These are phyloP conservation scores for Calonectris borealis DNA, from an alignment of 2,113 vertebrate genomes.

Conservation along the genomic window DNA sequence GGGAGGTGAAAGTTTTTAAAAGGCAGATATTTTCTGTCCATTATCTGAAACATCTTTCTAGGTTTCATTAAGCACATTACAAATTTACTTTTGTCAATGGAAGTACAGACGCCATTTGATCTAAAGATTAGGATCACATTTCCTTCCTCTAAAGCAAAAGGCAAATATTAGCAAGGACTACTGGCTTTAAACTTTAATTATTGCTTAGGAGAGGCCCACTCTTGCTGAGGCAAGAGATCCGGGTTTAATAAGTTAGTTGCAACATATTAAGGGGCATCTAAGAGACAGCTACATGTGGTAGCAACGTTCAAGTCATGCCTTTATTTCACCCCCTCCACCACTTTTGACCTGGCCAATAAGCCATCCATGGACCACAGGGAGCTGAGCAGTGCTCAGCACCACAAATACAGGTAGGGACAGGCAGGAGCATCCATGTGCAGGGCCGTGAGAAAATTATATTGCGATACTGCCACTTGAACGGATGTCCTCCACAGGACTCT, in stretches of 20 bases:
- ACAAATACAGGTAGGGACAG: too few relatives aligned
- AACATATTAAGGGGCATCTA: not conserved
- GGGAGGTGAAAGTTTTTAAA: not conserved
- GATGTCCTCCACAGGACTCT: not conserved
- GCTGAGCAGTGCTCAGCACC: not conserved
- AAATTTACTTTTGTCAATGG: not conserved
- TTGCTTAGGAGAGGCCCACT: not conserved
- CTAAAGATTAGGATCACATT: not conserved
- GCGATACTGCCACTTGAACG: not conserved
- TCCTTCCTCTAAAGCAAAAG: constrained; percentile 17
- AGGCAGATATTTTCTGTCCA: not conserved
- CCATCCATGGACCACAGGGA: not conserved
- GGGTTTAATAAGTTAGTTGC: not conserved
- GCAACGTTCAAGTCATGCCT: not conserved
- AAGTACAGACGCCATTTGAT: not conserved
- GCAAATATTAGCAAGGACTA: not conserved
- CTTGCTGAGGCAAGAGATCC: not conserved
- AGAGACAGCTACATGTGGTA: not conserved
- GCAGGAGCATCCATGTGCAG: not conserved
- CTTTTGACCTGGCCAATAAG: not conserved
- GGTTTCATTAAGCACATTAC: not conserved
- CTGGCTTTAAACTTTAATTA: not conserved
- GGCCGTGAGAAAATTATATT: not conserved
- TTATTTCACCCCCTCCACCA: not conserved
- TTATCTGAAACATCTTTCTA: not conserved